Evolutionary conservation across 2,888 invertebrate species (phyloP).

Genomic region (Pollenia angustigena): DNA sequence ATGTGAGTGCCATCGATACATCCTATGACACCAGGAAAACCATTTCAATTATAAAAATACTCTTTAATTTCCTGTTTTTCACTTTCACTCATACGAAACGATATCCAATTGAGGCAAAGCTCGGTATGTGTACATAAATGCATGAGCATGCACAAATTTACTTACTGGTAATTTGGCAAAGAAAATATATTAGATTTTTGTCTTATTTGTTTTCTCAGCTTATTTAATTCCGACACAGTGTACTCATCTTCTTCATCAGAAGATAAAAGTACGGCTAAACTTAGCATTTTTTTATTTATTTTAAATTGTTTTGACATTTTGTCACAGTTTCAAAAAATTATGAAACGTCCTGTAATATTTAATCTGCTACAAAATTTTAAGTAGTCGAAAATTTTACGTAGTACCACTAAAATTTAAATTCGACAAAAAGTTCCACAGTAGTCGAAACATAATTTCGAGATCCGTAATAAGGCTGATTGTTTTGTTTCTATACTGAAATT

Average conservation of each 20-base stretch:
- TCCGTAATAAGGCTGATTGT: slow-evolving; percentile 8
- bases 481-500: too few species aligned
- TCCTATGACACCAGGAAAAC: not conserved
- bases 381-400: slow-evolving; percentile 6
- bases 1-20: slow-evolving; percentile 13
- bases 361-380: not conserved
- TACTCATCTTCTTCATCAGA: slow-evolving; percentile 18
- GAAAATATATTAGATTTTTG: not conserved
- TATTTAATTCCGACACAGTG: not conserved
- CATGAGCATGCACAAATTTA: not conserved
- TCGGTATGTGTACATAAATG: not conserved
- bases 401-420: slow-evolving; percentile 6
- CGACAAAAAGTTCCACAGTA: not conserved
- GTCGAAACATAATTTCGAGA: not conserved
- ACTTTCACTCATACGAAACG: slow-evolving; percentile 15
- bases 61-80: slow-evolving; percentile 23
- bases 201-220: not conserved
- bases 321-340: not conserved
- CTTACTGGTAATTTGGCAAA: slow-evolving; percentile 10
- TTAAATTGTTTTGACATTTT: slow-evolving; percentile 23
- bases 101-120: slow-evolving; percentile 27
- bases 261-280: not conserved
- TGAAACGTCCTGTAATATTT: not conserved
- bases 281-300: slow-evolving; percentile 5
- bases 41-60: slow-evolving; percentile 8